Evolutionary conservation across 2,888 invertebrate species (phyloP).

Genomic region (Drosophila seclusa): DNA sequence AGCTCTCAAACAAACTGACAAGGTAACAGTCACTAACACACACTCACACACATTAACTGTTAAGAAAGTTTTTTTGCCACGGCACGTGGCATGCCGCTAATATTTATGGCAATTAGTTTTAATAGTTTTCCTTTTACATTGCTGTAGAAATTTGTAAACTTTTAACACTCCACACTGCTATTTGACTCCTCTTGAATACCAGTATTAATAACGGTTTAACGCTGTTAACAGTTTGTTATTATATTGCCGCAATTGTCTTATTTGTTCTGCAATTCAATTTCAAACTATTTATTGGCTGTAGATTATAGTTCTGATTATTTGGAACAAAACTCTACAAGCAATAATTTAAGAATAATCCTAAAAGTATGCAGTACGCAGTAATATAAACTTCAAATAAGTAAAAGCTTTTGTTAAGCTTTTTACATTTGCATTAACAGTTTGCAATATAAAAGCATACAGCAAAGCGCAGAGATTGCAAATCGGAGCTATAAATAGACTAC

Average conservation of each 20-base stretch:
- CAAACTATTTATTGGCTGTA: not conserved
- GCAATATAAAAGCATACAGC: not conserved
- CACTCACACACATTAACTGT: slow-evolving; percentile 19
- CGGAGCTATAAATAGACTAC: not conserved
- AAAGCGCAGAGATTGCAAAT: not conserved
- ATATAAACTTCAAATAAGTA: fast-evolving
- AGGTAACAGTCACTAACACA: slow-evolving; percentile 9
- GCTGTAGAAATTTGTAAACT: slow-evolving; percentile 63
- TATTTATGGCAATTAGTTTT: slow-evolving; percentile 79
- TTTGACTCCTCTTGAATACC: not conserved
- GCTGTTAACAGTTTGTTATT: slow-evolving; percentile 61
- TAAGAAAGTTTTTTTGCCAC: slow-evolving; percentile 42
- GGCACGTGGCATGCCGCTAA: slow-evolving; percentile 74
- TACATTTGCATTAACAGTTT: no score
- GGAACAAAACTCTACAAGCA: not conserved
- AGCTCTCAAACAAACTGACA: slow-evolving; percentile 31
- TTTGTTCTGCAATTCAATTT: slow-evolving; percentile 20
- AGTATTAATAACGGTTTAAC: slow-evolving; percentile 54
- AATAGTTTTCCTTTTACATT: slow-evolving; percentile 75
- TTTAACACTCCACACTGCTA: slow-evolving; percentile 17
- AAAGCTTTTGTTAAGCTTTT: slow-evolving; percentile 10
- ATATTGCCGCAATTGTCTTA: slow-evolving; percentile 43
- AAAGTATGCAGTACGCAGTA: slow-evolving; percentile 27
- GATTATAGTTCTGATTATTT: not conserved
- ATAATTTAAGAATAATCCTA: slow-evolving; percentile 1